Percentiles rank a stretch among this genome's conserved stretches.
phyloP scores from a whole-genome alignment of 2,797 vertebrate species.

The Calcarius lapponicus region DNA sequence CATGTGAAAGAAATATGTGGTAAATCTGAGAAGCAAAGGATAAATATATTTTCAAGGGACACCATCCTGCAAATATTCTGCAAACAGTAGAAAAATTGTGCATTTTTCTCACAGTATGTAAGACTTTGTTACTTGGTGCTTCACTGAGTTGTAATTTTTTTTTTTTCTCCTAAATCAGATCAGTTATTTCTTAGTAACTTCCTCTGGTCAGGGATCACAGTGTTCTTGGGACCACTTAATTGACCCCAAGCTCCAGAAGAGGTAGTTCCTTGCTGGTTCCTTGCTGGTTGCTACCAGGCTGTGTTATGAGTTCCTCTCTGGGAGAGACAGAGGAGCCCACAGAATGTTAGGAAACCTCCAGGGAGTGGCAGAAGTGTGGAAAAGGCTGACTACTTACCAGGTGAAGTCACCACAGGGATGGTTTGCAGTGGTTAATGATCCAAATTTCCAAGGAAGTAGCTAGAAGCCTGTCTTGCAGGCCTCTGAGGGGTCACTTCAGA shows the following conservation, averaged over 20 bases:
- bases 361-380: neutral
- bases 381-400: neutral
- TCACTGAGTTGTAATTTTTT: neutral
- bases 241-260: neutral
- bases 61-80: neutral
- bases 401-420: neutral
- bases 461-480: neutral
- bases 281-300: neutral
- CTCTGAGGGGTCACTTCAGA: neutral
- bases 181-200: neutral
- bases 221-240: neutral
- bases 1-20: neutral
- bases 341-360: neutral
- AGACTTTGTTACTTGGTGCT: neutral
- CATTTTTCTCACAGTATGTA: neutral
- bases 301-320: accelerated
- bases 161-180: neutral
- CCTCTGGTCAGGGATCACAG: neutral
- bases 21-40: neutral
- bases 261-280: neutral
- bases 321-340: neutral
- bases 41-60: neutral
- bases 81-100: neutral
- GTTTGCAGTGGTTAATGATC: neutral
- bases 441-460: neutral